Conservation (phyloP, 2,888 invertebrate species). For the Belgica antarctica region DNA sequence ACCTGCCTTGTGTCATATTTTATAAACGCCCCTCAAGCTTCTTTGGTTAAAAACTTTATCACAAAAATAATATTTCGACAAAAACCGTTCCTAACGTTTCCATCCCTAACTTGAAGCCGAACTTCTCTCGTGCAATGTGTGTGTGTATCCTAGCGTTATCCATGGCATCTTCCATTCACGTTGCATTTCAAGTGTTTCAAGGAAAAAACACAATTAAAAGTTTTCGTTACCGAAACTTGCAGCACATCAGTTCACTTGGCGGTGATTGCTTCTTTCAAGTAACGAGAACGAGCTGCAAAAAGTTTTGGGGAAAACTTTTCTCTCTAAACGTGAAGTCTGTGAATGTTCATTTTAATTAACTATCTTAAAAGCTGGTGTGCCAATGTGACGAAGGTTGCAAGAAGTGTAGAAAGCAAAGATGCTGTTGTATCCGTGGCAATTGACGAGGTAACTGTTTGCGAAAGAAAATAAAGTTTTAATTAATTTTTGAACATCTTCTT, state of each 20-base stretch:
- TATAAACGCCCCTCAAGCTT: too few species aligned
- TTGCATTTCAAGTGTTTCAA: too few species aligned
- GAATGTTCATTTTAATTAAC: conserved; percentile 31
- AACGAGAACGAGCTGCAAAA: too few species aligned
- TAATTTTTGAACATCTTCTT: conserved; percentile 21
- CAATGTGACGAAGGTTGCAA: conserved; percentile 35
- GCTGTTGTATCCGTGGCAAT: conserved; percentile 31
- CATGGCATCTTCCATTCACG: too few species aligned
- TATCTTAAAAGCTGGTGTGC: conserved; percentile 40
- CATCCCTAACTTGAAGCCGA: too few species aligned
- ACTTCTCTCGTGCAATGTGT: too few species aligned
- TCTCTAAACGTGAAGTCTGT: background rate
- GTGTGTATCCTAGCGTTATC: too few species aligned
- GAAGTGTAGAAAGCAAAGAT: conserved; percentile 20
- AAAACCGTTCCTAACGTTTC: too few species aligned
- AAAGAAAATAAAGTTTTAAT: conserved; percentile 35
- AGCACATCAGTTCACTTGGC: background rate
- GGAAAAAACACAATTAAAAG: conserved; percentile 15
- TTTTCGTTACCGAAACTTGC: too few species aligned
- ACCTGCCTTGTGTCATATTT: too few species aligned
- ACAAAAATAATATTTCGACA: too few species aligned
- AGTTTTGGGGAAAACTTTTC: conserved; percentile 8
- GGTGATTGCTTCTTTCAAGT: background rate
- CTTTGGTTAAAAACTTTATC: too few species aligned
- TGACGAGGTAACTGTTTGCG: conserved; percentile 40